Conservation (phyloP, 2,888 invertebrate genomes). For the Amorpha juglandis region DNA sequence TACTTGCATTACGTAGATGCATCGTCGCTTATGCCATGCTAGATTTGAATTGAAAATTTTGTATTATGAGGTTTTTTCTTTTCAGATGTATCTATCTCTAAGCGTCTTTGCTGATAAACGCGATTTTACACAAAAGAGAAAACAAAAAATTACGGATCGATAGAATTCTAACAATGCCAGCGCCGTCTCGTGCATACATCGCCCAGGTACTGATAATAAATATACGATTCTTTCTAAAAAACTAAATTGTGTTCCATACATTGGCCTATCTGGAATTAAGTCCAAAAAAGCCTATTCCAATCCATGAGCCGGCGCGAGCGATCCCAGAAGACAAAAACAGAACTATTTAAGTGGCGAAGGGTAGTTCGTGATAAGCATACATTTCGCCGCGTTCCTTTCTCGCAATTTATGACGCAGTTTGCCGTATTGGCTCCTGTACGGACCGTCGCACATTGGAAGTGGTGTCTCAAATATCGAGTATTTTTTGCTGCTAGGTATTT, state of each 20-base stretch:
- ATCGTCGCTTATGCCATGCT: too few species aligned
- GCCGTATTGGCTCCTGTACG: conserved; percentile 49
- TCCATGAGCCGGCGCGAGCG: background rate
- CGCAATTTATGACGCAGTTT: conserved; percentile 57
- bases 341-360: conserved; percentile 49
- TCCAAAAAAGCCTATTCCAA: conserved; percentile 16
- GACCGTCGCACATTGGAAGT: conserved; percentile 26
- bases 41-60: too few species aligned
- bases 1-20: too few species aligned
- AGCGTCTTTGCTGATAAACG: too few species aligned
- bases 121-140: too few species aligned
- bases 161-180: too few species aligned
- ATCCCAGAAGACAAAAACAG: conserved; percentile 51
- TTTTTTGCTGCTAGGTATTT: background rate
- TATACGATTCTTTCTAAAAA: too few species aligned
- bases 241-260: background rate
- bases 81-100: too few species aligned
- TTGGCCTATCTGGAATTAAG: background rate
- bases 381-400: conserved; percentile 50
- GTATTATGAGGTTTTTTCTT: too few species aligned
- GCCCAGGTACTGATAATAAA: too few species aligned
- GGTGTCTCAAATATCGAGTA: conserved; percentile 9
- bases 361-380: conserved; percentile 61
- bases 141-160: too few species aligned
- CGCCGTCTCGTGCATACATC: too few species aligned